Percentiles rank a stretch among this genome's conserved stretches.
Evolutionary conservation across 2,113 vertebrate genomes (phyloP).

Genomic region (Mesitornis unicolor): DNA sequence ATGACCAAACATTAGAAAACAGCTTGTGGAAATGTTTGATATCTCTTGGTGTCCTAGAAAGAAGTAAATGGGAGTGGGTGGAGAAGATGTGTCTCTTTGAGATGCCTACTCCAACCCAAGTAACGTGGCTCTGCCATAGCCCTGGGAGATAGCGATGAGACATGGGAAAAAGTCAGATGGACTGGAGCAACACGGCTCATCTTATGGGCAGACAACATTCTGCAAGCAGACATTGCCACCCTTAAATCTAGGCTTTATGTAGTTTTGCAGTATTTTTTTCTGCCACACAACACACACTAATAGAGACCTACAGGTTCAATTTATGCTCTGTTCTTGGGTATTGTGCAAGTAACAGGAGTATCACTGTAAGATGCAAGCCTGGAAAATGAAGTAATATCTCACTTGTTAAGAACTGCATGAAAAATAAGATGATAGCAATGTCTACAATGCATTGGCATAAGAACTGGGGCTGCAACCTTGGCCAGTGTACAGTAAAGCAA

Average conservation of each 20-base stretch:
- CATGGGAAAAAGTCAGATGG: neutral
- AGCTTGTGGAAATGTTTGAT: neutral
- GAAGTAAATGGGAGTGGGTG: neutral
- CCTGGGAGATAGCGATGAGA: neutral
- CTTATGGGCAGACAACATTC: too few species aligned
- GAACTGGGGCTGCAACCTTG: neutral
- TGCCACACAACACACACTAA: neutral
- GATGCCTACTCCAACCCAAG: neutral
- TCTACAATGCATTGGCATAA: neutral
- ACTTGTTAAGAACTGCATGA: neutral
- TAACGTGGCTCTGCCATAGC: fast-evolving
- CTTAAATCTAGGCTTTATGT: neutral
- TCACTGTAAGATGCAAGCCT: neutral
- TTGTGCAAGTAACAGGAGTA: neutral
- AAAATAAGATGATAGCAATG: neutral
- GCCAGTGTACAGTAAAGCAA: neutral
- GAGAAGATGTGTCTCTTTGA: neutral
- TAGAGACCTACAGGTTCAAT: neutral
- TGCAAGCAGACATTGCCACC: neutral
- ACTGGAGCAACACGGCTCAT: neutral
- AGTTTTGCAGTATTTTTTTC: neutral
- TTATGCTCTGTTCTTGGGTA: neutral
- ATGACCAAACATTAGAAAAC: neutral
- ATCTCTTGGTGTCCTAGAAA: neutral
- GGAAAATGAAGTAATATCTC: neutral